Conservation (phyloP, 2,797 vertebrate genomes). For the Yasuhikotakia modesta region DNA sequence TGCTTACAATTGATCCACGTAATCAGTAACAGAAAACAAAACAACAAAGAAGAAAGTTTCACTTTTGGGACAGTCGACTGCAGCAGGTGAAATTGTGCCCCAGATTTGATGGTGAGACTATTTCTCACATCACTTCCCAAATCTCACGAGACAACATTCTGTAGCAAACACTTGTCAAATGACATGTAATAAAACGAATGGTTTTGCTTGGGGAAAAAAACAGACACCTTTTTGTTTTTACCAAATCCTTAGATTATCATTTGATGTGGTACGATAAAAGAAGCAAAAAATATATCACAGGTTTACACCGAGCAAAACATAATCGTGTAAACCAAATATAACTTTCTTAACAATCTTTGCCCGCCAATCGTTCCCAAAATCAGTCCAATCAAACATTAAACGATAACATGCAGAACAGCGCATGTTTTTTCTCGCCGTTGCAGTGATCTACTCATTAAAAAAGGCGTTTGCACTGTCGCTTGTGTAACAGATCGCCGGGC, state of each 20-base stretch:
- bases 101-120: constrained; percentile 55
- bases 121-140: constrained; percentile 42
- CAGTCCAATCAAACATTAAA: background rate
- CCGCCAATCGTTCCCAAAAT: constrained; percentile 34
- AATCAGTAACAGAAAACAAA: constrained; percentile 37
- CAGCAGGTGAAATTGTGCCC: constrained; percentile 54
- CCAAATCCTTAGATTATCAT: constrained; percentile 48
- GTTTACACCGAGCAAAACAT: constrained; percentile 44
- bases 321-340: background rate
- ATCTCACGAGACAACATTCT: constrained; percentile 46
- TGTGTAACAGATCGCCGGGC: constrained; percentile 68
- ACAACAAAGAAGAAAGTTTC: constrained; percentile 43
- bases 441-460: constrained; percentile 38
- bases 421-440: constrained; percentile 8
- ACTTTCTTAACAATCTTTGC: background rate
- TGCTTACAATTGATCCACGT: constrained; percentile 42
- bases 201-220: constrained; percentile 52
- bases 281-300: constrained; percentile 17
- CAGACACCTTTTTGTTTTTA: constrained; percentile 48
- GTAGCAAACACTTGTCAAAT: constrained; percentile 47
- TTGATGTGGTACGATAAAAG: constrained; percentile 53
- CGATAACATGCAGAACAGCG: background rate
- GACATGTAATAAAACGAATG: constrained; percentile 44
- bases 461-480: constrained; percentile 70
- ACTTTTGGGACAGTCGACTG: constrained; percentile 46